Percentiles rank a stretch among this genome's conserved stretches.
Evolutionary conservation across 2,797 vertebrate species (phyloP).

Genomic region (Prionace glauca): DNA sequence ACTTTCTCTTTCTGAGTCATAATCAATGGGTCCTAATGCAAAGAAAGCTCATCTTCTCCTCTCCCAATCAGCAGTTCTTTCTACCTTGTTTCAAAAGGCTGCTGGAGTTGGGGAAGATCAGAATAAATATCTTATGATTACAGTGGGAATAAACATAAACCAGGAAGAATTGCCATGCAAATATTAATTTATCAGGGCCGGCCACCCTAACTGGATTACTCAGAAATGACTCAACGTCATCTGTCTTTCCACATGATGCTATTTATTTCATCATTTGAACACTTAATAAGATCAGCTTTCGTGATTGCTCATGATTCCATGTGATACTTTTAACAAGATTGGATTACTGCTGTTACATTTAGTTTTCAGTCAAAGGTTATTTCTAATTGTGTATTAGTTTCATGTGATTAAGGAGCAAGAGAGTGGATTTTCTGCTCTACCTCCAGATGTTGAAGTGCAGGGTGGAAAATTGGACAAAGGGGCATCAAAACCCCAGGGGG

Average conservation of each 20-base stretch:
- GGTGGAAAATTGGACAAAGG: background rate
- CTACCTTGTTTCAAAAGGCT: background rate
- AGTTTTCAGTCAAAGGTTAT: background rate
- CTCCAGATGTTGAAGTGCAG: background rate
- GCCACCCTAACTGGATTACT: background rate
- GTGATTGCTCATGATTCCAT: background rate
- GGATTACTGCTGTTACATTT: background rate
- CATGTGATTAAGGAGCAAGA: background rate
- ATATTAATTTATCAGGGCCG: background rate
- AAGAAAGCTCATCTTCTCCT: background rate
- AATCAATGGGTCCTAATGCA: background rate
- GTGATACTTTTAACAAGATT: constrained; percentile 21
- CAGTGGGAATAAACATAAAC: background rate
- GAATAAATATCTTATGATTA: background rate
- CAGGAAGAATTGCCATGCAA: background rate
- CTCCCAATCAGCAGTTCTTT: background rate
- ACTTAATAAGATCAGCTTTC: background rate
- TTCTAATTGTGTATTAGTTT: background rate
- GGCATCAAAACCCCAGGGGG: too few relatives aligned
- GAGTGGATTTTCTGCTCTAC: background rate
- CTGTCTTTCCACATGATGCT: background rate
- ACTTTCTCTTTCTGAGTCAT: background rate
- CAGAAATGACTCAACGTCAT: background rate
- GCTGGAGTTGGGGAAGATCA: background rate
- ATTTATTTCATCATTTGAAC: background rate